These are phyloP conservation scores for Agriopis marginaria DNA, from an alignment of 2,888 invertebrate genomes.

Conservation along the genomic window DNA sequence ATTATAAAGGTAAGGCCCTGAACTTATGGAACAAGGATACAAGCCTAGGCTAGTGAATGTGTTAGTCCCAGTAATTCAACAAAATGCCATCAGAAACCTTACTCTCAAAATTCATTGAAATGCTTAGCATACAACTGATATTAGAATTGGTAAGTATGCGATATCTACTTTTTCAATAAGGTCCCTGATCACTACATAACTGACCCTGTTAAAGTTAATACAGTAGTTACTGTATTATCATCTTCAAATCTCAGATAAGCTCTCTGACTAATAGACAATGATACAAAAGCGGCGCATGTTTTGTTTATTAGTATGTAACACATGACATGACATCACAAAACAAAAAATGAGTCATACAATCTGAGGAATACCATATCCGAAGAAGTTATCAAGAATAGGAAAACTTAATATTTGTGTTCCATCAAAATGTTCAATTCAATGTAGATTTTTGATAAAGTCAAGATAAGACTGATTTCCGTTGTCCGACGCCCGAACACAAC, in stretches of 20 bases:
- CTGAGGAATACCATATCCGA: conserved; percentile 42
- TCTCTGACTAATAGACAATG: conserved; percentile 30
- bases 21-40: no score
- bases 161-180: neutral
- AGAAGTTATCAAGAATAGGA: neutral
- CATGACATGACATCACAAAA: conserved; percentile 69
- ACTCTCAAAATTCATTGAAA: no score
- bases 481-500: conserved; percentile 29
- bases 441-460: conserved; percentile 28
- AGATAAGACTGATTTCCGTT: conserved; percentile 38
- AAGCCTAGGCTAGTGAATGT: no score
- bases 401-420: neutral
- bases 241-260: conserved; percentile 33
- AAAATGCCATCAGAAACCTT: no score
- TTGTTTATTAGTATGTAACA: conserved; percentile 69
- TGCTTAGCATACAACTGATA: no score
- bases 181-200: neutral
- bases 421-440: conserved; percentile 6
- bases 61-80: no score
- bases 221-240: conserved; percentile 1
- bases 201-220: conserved; percentile 15
- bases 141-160: no score
- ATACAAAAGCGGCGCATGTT: conserved; percentile 52
- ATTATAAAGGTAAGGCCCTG: no score
- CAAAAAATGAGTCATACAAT: conserved; percentile 73